Percentiles rank a stretch among this genome's conserved stretches.
These are phyloP conservation scores for Decapterus maruadsi DNA, from an alignment of 2,797 vertebrate species.

Conservation along the genomic window DNA sequence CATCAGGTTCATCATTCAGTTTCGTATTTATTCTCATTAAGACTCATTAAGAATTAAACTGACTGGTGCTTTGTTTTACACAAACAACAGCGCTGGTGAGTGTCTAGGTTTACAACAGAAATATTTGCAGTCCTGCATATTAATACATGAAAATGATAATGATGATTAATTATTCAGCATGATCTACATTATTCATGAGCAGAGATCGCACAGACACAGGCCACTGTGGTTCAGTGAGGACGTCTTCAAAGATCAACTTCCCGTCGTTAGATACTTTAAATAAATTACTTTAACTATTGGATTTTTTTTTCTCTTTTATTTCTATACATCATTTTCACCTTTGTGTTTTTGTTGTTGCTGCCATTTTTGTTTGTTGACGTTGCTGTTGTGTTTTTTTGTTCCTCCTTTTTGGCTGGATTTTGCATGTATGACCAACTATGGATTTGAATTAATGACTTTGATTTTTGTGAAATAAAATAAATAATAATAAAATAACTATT, in stretches of 20 bases:
- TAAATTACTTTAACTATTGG: no score
- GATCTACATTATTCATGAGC: constrained; percentile 37
- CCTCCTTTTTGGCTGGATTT: no score
- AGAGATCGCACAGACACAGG: not conserved
- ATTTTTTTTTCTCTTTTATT: not conserved
- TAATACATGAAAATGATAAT: constrained; percentile 24
- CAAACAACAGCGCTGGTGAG: not conserved
- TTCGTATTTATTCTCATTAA: no score
- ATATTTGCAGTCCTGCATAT: not conserved
- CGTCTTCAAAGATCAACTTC: not conserved
- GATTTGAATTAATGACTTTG: no score
- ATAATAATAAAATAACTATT: no score
- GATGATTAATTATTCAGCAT: constrained; percentile 21
- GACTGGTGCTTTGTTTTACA: not conserved
- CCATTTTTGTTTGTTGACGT: no score
- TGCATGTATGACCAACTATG: no score
- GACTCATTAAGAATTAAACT: not conserved
- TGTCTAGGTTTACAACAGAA: not conserved
- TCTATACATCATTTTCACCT: no score
- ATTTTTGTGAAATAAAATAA: no score
- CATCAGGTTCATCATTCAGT: no score
- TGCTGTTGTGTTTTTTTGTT: no score
- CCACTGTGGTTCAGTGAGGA: not conserved
- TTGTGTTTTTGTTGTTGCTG: no score
- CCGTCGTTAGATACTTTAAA: not conserved